These are phyloP conservation scores for Mamestra brassicae DNA, from an alignment of 2,888 invertebrate species.

Conservation along the genomic window DNA sequence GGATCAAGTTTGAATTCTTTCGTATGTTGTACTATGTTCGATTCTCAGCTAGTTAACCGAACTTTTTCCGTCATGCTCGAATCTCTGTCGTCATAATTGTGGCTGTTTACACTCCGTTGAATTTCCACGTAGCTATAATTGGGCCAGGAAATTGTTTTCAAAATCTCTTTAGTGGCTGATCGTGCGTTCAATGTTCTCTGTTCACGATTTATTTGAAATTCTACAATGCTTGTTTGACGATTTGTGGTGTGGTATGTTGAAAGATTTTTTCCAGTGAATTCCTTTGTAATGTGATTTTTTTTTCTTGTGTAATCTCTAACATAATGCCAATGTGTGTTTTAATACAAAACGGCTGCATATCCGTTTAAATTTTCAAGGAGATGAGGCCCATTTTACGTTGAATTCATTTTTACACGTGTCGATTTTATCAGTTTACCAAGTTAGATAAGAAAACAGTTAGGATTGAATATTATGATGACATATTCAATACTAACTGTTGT, in stretches of 20 bases:
- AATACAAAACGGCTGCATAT: conserved; percentile 24
- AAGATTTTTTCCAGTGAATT: conserved; percentile 57
- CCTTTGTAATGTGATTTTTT: conserved; percentile 38
- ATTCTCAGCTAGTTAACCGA: conserved; percentile 56
- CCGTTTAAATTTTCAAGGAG: conserved; percentile 13
- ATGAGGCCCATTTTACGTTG: conserved; percentile 6
- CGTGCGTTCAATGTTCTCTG: conserved; percentile 63
- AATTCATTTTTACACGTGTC: conserved; percentile 8
- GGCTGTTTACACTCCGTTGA: conserved; percentile 80
- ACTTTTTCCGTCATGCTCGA: conserved; percentile 70
- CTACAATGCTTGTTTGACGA: conserved; percentile 54
- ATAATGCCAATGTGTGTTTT: conserved; percentile 30
- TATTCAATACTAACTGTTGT: too few relatives aligned
- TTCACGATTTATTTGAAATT: conserved; percentile 56
- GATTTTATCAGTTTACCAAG: background rate
- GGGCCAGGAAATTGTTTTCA: conserved; percentile 76
- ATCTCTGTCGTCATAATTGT: conserved; percentile 74
- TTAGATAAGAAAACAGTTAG: too few relatives aligned
- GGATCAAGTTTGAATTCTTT: conserved; percentile 27
- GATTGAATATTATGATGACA: too few relatives aligned
- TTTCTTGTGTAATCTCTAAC: conserved; percentile 24
- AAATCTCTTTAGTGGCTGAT: conserved; percentile 70
- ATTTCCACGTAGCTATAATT: conserved; percentile 80
- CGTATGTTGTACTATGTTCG: conserved; percentile 49
- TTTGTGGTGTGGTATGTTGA: conserved; percentile 61